Conservation (phyloP, 2,113 vertebrate genomes). For the Macquaria australasica region DNA sequence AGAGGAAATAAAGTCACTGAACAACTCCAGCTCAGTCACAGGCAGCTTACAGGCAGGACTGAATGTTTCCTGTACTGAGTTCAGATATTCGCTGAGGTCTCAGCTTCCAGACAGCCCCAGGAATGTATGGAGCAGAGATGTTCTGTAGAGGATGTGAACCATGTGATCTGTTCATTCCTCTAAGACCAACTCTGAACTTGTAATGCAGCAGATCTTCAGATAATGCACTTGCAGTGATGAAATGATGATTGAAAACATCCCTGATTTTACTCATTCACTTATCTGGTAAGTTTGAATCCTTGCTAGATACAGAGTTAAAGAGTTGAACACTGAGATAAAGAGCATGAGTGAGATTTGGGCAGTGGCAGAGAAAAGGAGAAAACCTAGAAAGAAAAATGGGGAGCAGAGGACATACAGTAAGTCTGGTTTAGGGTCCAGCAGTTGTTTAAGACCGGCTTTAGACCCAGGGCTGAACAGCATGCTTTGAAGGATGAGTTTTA, state of each 20-base stretch:
- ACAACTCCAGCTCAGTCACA: not conserved
- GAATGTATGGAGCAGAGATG: not conserved
- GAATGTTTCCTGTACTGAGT: not conserved
- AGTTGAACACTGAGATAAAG: constrained; percentile 6
- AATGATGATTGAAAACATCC: not conserved
- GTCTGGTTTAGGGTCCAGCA: not conserved
- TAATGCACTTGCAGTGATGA: not conserved
- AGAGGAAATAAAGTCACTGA: constrained; percentile 24
- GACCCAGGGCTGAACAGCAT: no score
- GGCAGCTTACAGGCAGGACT: not conserved
- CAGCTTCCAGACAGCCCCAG: not conserved
- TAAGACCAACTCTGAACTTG: not conserved
- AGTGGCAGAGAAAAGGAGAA: not conserved
- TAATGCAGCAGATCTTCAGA: not conserved
- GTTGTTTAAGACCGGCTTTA: not conserved
- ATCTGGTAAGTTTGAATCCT: not conserved
- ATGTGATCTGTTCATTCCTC: not conserved
- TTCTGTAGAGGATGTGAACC: not conserved
- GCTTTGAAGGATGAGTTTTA: no score
- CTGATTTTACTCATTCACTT: not conserved
- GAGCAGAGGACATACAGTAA: not conserved
- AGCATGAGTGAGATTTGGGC: constrained; percentile 9
- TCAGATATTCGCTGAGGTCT: not conserved
- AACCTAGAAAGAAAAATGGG: not conserved
- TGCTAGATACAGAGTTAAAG: not conserved